These are phyloP conservation scores for Heterodera carotae DNA, from an alignment of 1,140 invertebrate genomes.

Conservation along the genomic window DNA sequence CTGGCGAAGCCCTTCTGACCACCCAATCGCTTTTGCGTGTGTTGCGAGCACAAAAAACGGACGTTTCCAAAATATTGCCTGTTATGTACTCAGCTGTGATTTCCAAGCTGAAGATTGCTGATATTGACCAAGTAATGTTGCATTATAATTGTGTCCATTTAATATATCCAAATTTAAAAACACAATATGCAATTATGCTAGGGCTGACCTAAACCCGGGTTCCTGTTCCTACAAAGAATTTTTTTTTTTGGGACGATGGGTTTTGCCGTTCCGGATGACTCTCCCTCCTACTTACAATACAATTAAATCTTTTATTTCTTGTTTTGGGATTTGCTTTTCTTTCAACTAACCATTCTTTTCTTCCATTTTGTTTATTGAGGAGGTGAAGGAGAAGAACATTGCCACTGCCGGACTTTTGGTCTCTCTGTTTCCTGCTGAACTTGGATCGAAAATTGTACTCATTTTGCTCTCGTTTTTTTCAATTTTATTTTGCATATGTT, in stretches of 20 bases:
- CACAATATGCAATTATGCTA: too few relatives aligned
- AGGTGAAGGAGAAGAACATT: slow-evolving; percentile 55
- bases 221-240: too few relatives aligned
- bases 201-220: too few relatives aligned
- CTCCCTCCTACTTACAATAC: too few relatives aligned
- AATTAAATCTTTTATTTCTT: too few relatives aligned
- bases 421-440: slow-evolving; percentile 42
- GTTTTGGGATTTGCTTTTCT: too few relatives aligned
- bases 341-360: too few relatives aligned
- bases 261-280: too few relatives aligned
- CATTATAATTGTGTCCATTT: too few relatives aligned
- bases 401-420: slow-evolving; percentile 47
- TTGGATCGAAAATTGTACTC: slow-evolving; percentile 14
- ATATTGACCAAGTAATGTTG: slow-evolving; percentile 71
- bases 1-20: slow-evolving; percentile 87
- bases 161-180: too few relatives aligned
- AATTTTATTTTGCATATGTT: slow-evolving; percentile 11
- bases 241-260: too few relatives aligned
- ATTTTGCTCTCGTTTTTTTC: background rate
- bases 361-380: slow-evolving; percentile 40
- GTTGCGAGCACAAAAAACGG: slow-evolving; percentile 68
- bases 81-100: slow-evolving; percentile 44
- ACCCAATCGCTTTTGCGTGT: slow-evolving; percentile 91
- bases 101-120: slow-evolving; percentile 66
- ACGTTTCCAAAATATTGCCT: slow-evolving; percentile 22